Conservation (phyloP, 2,797 vertebrate species). For the Remorina albescens region DNA sequence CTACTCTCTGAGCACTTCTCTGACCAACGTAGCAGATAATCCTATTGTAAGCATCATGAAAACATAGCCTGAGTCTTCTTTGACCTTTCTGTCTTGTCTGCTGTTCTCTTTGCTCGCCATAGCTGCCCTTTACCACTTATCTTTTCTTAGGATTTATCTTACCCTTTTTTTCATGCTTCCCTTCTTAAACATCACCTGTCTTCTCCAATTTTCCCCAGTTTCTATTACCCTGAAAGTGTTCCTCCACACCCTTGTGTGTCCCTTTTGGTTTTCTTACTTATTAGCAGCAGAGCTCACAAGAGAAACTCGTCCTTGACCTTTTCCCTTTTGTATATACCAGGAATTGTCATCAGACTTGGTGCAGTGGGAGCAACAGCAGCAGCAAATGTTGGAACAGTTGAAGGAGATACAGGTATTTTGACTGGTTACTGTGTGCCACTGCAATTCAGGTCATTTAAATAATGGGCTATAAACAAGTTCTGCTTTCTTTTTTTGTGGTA, state of each 20-base stretch:
- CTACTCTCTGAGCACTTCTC: slow-evolving; percentile 28
- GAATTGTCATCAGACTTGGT: slow-evolving; percentile 87
- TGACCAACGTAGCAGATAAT: slow-evolving; percentile 44
- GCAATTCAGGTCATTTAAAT: slow-evolving; percentile 26
- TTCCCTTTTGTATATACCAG: slow-evolving; percentile 72
- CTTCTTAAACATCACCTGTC: neutral
- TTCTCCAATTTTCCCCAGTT: neutral
- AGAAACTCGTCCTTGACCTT: slow-evolving; percentile 38
- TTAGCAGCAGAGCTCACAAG: slow-evolving; percentile 15
- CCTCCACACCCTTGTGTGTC: neutral
- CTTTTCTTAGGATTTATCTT: neutral
- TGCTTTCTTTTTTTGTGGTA: slow-evolving; percentile 9
- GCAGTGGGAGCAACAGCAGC: slow-evolving; percentile 88
- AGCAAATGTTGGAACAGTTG: slow-evolving; percentile 90
- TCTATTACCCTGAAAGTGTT: neutral
- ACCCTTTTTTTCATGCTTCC: neutral
- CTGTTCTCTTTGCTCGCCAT: slow-evolving; percentile 18
- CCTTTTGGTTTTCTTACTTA: neutral
- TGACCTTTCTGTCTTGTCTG: slow-evolving; percentile 35
- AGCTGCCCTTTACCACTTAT: neutral
- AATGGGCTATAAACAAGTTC: neutral
- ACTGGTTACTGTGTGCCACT: neutral
- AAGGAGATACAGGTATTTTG: slow-evolving; percentile 87
- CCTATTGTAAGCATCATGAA: slow-evolving; percentile 41
- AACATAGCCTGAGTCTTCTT: slow-evolving; percentile 39